Evolutionary conservation across 1,140 invertebrate genomes (phyloP).

Genomic region (Drosophila auraria): DNA sequence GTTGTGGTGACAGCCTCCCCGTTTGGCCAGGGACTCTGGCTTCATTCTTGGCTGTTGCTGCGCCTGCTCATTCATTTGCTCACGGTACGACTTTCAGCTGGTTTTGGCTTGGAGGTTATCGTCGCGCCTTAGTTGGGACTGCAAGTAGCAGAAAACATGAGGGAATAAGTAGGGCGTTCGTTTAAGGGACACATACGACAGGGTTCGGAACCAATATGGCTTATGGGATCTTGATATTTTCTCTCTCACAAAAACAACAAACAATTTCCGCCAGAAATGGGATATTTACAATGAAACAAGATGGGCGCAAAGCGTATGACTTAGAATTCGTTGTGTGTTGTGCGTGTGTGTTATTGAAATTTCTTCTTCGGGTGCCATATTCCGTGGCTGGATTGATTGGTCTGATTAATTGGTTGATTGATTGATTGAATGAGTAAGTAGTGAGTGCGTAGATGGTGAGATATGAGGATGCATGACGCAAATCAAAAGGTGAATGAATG

Average conservation of each 20-base stretch:
- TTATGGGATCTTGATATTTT: constrained; percentile 12
- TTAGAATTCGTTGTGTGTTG: constrained; percentile 11
- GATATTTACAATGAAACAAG: constrained; percentile 36
- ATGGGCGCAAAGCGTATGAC: constrained; percentile 35
- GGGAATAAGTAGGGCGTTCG: not conserved
- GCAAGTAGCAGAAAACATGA: constrained; percentile 11
- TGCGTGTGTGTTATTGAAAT: constrained; percentile 17
- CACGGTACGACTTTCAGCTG: constrained; percentile 83
- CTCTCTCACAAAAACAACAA: constrained; percentile 67
- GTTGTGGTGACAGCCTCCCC: constrained; percentile 12
- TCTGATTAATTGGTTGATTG: constrained; percentile 20
- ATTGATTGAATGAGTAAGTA: constrained; percentile 25
- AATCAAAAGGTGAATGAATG: constrained; percentile 53
- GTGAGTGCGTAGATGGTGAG: constrained; percentile 28
- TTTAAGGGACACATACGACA: not conserved
- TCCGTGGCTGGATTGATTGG: not conserved
- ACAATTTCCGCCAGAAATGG: constrained; percentile 44
- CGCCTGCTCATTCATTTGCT: constrained; percentile 37
- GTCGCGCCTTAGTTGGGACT: constrained; percentile 85
- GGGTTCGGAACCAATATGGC: not conserved
- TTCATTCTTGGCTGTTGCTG: constrained; percentile 39
- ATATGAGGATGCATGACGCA: constrained; percentile 38
- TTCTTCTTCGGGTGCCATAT: constrained; percentile 4
- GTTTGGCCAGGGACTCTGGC: constrained; percentile 24
- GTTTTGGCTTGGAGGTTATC: constrained; percentile 81